Base-by-base conservation (phyloP, 1,140 invertebrate genomes). In the Uloborus diversus region DNA sequence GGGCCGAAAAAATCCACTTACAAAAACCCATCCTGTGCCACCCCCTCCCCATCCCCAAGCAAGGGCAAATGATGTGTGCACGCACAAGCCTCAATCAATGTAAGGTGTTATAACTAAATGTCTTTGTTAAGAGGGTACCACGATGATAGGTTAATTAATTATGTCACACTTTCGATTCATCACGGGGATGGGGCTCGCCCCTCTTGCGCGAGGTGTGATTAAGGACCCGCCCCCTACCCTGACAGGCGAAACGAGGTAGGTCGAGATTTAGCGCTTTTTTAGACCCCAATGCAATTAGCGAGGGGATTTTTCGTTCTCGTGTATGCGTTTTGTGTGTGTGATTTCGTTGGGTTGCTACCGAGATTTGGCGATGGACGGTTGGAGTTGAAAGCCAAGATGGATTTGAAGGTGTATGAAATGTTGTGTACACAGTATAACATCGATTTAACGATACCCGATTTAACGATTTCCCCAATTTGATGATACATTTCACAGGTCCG, bases 81-180 rank as follows among this genome's bases (percentile, higher is more conserved):
- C 37, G 37, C 37, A 9, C 9, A 9, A 42, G 2, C 37, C 37
- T 9, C 17, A 42, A 13, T 42, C 13, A 49, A n/a, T n/a, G n/a
- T n/a, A n/a, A 69, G 66, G 66, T 69, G 66, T 69, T 51, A 51
- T 69, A 69, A 69, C 69, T 61, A 59, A 61, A 73, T 73, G 69
- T 73, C 69, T 73, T 73, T 73, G 69, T 73, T 61, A 73, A 42
- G 57, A 30, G 68, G 20, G 23, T 20, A 17, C 35, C 33, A 30
- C 35, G 28, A 30, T 73, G 69, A 73, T 73, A 73, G 69, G 53
- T 73, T 73, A 73, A 73, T 73, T 73, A 73, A 73, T 73, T 73
- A 73, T 61, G 57, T 73, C 69, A 73, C 69, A 73, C 69, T 56
- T 61, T 73, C 69, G 57, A 73, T 73, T 73, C 37, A 73, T 73